Evolutionary conservation across 2,113 vertebrate species (phyloP).

Genomic region (Lycaon pictus): DNA sequence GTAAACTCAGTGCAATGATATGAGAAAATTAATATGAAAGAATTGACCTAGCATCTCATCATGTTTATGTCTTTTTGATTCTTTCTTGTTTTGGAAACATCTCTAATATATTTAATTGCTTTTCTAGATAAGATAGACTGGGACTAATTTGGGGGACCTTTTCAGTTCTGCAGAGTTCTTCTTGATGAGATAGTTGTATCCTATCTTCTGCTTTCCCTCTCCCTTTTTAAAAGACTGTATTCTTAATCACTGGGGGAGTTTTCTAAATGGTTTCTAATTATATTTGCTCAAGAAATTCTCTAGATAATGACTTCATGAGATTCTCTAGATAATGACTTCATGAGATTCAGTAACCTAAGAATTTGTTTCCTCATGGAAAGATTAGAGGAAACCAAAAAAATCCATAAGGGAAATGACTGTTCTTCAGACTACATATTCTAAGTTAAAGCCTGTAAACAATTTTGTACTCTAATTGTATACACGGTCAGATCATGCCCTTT

Average conservation of each 20-base stretch:
- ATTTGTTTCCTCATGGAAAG: neutral
- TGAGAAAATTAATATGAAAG: neutral
- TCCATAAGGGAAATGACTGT: neutral
- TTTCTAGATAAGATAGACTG: neutral
- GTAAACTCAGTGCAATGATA: neutral
- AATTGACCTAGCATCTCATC: neutral
- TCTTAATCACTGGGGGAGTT: neutral
- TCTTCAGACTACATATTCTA: neutral
- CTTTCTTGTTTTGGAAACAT: neutral
- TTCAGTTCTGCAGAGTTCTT: neutral
- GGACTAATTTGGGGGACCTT: neutral
- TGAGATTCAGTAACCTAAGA: neutral
- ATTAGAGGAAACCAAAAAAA: neutral
- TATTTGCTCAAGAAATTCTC: neutral
- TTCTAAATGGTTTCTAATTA: neutral
- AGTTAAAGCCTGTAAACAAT: neutral
- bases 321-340: neutral
- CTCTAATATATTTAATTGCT: neutral
- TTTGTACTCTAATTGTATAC: neutral
- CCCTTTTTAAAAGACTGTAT: neutral
- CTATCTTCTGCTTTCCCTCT: neutral
- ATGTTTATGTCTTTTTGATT: neutral
- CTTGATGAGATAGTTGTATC: neutral
- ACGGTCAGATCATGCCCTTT: neutral
- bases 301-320: neutral